A percentile compares a stretch with the other conserved stretches of the same genome.
Conservation (phyloP, 2,797 vertebrate genomes). For the Pseudochirops cupreus region DNA sequence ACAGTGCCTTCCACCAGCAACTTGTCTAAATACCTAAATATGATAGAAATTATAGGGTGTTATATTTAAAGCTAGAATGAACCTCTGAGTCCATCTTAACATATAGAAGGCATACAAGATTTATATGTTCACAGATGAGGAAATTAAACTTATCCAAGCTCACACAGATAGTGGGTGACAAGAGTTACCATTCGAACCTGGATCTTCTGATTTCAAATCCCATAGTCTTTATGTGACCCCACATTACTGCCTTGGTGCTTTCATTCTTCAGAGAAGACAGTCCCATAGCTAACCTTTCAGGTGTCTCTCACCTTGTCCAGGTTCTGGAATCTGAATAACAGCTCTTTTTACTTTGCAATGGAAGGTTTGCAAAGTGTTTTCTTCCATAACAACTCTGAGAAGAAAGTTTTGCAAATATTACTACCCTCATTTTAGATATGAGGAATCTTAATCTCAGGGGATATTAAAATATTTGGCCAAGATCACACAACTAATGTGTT, state of each 20-base stretch:
- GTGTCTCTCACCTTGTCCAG: background rate
- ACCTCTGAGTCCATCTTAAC: background rate
- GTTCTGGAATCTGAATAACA: background rate
- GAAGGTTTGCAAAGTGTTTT: background rate
- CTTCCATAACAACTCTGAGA: background rate
- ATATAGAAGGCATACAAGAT: background rate
- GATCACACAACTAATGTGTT: background rate
- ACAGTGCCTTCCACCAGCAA: background rate
- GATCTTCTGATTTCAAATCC: background rate
- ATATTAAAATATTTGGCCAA: background rate
- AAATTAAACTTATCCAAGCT: background rate
- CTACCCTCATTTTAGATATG: background rate
- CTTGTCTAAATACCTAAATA: background rate
- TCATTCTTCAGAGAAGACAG: no score
- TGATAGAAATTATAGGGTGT: background rate
- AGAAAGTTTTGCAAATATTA: background rate
- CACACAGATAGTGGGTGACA: background rate
- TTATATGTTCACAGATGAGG: background rate
- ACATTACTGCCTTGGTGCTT: background rate
- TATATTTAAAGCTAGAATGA: background rate
- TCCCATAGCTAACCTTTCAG: background rate
- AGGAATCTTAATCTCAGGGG: background rate
- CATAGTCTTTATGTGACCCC: background rate
- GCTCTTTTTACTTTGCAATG: background rate
- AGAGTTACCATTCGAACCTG: background rate